Percentiles rank a stretch among this genome's conserved stretches.
Conservation (phyloP, 2,888 invertebrate species). For the Ophion ellenae region DNA sequence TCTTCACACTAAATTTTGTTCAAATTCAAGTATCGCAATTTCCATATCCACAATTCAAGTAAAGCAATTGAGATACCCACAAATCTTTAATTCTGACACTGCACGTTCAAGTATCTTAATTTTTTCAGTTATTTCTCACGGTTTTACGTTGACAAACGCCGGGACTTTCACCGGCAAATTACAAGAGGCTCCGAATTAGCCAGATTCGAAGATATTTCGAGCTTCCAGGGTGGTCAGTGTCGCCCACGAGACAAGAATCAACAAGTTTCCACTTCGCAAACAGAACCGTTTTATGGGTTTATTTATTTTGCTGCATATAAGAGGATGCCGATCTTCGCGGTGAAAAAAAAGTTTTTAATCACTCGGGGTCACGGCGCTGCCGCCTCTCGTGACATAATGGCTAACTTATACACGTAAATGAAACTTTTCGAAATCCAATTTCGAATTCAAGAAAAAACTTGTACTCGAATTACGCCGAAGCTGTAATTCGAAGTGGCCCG, state of each 20-base stretch:
- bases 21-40: background rate
- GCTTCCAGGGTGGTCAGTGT: slow-evolving; percentile 53
- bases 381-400: no score
- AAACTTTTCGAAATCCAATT: no score
- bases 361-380: no score
- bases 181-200: slow-evolving; percentile 33
- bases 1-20: background rate
- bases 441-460: no score
- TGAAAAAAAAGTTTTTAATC: no score
- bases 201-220: slow-evolving; percentile 42
- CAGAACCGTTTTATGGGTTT: background rate
- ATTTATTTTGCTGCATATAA: background rate
- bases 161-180: slow-evolving; percentile 19
- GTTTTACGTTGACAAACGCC: background rate
- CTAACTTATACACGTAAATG: no score
- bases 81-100: background rate
- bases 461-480: no score
- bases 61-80: background rate
- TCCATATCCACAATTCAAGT: background rate
- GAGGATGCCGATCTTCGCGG: no score
- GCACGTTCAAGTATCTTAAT: background rate
- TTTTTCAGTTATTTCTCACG: background rate
- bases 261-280: slow-evolving; percentile 57
- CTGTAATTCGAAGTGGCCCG: no score
- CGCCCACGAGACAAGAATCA: slow-evolving; percentile 50